phyloP scores from a whole-genome alignment of 1,140 invertebrate genomes.

The Brachionus rotundiformis region DNA sequence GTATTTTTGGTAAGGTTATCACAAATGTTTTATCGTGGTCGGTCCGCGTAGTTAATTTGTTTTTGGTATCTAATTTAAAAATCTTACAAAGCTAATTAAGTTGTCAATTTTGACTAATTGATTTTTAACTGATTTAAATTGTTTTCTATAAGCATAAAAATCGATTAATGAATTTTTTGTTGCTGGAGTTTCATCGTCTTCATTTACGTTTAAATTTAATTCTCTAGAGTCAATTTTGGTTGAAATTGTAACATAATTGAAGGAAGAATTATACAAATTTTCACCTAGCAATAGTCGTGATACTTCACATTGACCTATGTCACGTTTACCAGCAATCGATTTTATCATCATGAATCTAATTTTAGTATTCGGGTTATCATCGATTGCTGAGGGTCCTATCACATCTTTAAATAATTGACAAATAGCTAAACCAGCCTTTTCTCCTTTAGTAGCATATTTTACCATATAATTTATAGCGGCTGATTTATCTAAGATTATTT shows the following conservation, averaged over 20 bases:
- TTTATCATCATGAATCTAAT: conserved; percentile 1
- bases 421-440: conserved; percentile 22
- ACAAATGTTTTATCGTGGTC: neutral
- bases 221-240: neutral
- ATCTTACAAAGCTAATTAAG: neutral
- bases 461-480: conserved; percentile 11
- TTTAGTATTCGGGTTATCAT: conserved; percentile 10
- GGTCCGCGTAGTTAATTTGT: neutral
- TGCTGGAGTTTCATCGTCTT: neutral
- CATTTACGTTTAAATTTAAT: conserved; percentile 40
- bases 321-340: conserved; percentile 25
- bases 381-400: neutral
- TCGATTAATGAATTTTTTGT: conserved; percentile 35
- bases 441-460: neutral
- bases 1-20: neutral
- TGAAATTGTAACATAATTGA: neutral
- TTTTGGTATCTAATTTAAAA: conserved; percentile 4
- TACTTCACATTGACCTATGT: conserved; percentile 12
- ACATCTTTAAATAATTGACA: conserved; percentile 36
- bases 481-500: neutral
- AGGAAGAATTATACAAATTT: conserved; percentile 16
- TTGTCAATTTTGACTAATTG: conserved; percentile 21
- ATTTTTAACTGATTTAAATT: conserved; percentile 24
- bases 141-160: neutral
- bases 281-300: neutral